phyloP scores from a whole-genome alignment of 2,113 vertebrate genomes.

The Acrocephalus kingi region DNA sequence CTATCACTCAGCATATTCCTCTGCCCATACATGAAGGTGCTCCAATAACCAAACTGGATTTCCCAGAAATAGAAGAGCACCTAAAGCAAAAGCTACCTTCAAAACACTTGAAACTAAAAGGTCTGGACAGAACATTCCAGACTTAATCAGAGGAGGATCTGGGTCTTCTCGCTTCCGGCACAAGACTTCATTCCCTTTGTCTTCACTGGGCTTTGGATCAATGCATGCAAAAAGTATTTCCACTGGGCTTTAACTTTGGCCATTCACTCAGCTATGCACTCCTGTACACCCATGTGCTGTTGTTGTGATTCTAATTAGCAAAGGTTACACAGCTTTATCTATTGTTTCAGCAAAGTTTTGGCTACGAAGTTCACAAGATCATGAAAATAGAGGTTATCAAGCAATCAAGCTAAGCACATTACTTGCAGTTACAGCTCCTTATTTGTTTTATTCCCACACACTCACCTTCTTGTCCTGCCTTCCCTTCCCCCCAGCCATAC shows the following conservation, averaged over 20 bases:
- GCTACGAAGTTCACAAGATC: neutral
- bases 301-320: neutral
- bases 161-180: neutral
- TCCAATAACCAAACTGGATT: neutral
- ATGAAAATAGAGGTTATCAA: neutral
- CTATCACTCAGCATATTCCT: neutral
- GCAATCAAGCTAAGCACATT: neutral
- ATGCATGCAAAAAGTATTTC: neutral
- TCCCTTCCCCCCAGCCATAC: neutral
- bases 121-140: neutral
- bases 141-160: neutral
- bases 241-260: neutral
- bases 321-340: neutral
- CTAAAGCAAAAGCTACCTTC: neutral
- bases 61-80: neutral
- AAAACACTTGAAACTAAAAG: neutral
- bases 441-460: neutral
- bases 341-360: conserved; percentile 7
- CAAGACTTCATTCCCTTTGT: neutral
- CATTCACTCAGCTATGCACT: neutral
- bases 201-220: neutral
- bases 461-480: neutral
- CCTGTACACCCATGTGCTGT: neutral
- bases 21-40: neutral
- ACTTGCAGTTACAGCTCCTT: neutral